phyloP scores from a whole-genome alignment of 2,797 vertebrate species.

The Steatocranus sp. region DNA sequence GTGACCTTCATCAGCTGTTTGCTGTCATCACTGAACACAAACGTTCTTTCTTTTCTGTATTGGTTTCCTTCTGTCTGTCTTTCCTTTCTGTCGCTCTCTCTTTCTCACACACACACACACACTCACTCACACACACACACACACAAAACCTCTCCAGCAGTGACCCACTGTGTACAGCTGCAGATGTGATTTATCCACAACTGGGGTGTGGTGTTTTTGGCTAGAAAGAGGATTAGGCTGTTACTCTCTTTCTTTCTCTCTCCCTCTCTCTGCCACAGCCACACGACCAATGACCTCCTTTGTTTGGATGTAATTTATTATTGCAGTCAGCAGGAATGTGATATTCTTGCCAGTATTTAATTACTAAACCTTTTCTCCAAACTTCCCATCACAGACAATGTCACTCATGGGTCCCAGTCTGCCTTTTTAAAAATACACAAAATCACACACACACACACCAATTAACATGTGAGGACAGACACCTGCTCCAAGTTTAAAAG shows the following conservation, averaged over 20 bases:
- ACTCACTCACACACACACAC: neutral
- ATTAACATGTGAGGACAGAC: neutral
- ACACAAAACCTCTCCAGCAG: conserved; percentile 54
- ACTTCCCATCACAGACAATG: conserved; percentile 69
- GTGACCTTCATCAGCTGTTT: conserved; percentile 66
- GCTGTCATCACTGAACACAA: conserved; percentile 56
- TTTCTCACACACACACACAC: neutral
- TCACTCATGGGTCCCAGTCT: conserved; percentile 45
- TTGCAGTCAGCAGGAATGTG: conserved; percentile 77
- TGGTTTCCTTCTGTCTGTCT: conserved; percentile 9
- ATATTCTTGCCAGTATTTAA: conserved; percentile 77
- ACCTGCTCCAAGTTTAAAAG: conserved; percentile 33
- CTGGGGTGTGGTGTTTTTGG: conserved; percentile 75
- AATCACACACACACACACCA: neutral
- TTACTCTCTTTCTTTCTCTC: conserved; percentile 20
- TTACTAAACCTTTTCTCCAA: conserved; percentile 72
- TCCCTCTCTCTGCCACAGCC: conserved; percentile 56
- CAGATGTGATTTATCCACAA: conserved; percentile 74
- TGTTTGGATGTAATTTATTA: conserved; percentile 79
- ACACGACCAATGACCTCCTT: conserved; percentile 75
- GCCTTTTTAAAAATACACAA: conserved; percentile 40
- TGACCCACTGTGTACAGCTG: conserved; percentile 76
- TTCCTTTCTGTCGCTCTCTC: neutral
- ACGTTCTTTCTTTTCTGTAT: conserved; percentile 18
- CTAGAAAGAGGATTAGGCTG: conserved; percentile 62